phyloP scores from a whole-genome alignment of 2,797 vertebrate species.

The Pseudochirops corinnae region DNA sequence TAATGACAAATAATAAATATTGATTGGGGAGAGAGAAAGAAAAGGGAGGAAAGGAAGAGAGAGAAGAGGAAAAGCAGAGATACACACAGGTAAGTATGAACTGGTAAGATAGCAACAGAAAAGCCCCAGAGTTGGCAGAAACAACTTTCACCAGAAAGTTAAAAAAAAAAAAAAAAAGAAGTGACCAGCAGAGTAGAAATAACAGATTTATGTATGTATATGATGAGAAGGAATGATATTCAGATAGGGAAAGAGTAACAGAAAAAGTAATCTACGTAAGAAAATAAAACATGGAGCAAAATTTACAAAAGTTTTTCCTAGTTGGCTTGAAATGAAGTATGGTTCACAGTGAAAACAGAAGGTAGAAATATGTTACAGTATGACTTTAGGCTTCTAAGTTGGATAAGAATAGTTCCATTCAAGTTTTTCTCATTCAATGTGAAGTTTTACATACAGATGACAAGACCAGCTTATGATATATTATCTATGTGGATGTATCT shows the following conservation, averaged over 20 bases:
- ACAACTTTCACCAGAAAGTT: neutral
- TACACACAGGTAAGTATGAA: constrained; percentile 1
- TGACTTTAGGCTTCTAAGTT: neutral
- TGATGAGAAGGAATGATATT: neutral
- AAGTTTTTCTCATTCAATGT: neutral
- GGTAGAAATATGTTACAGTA: neutral
- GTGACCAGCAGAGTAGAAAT: neutral
- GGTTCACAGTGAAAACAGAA: neutral
- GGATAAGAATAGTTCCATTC: neutral
- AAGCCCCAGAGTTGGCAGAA: neutral
- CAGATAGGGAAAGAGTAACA: neutral
- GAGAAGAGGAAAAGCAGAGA: constrained; percentile 1
- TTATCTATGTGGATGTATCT: neutral
- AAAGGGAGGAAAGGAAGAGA: constrained; percentile 23
- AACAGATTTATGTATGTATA: neutral
- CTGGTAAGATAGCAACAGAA: neutral
- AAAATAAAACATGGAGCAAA: neutral
- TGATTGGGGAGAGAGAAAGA: neutral
- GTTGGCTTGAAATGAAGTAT: neutral
- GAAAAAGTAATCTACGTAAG: neutral
- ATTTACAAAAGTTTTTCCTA: neutral
- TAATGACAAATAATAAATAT: neutral
- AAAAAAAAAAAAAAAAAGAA: neutral
- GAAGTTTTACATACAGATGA: neutral
- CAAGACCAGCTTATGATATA: constrained; percentile 25